Evolutionary conservation across 2,797 vertebrate genomes (phyloP).

Genomic region (Dicrostonyx torquatus): DNA sequence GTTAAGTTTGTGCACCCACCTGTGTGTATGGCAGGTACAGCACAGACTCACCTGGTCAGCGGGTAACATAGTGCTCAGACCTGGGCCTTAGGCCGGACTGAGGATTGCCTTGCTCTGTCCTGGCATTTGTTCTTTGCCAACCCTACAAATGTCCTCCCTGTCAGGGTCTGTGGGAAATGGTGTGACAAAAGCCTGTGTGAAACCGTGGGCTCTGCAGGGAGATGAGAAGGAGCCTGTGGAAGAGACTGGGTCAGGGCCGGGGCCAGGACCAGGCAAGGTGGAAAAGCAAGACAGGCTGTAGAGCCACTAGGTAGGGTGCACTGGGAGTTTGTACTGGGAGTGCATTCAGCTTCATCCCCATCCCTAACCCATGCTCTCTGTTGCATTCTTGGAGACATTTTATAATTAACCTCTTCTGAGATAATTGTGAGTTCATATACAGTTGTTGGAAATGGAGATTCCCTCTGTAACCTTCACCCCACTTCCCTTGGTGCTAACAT

Average conservation of each 20-base stretch:
- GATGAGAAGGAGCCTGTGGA: not conserved
- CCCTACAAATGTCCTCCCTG: not conserved
- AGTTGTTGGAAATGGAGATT: not conserved
- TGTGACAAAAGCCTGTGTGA: not conserved
- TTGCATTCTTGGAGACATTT: not conserved
- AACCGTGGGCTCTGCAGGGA: not conserved
- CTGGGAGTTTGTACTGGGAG: not conserved
- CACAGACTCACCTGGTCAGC: not conserved
- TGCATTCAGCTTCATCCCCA: not conserved
- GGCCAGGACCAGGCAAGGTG: not conserved
- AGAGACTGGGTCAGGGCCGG: not conserved
- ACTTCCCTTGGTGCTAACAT: not conserved
- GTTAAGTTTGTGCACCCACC: not conserved
- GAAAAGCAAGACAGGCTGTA: not conserved
- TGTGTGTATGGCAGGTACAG: not conserved
- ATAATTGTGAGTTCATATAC: not conserved
- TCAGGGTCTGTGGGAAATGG: not conserved
- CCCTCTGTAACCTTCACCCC: not conserved
- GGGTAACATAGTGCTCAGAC: not conserved
- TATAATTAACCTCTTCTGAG: not conserved
- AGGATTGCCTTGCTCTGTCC: not conserved
- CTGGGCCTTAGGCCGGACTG: not conserved
- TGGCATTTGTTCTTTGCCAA: not conserved
- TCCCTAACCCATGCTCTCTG: not conserved
- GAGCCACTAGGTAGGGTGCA: accelerated